These are phyloP conservation scores for Xerus rutilus DNA, from an alignment of 2,797 vertebrate genomes.

Conservation along the genomic window DNA sequence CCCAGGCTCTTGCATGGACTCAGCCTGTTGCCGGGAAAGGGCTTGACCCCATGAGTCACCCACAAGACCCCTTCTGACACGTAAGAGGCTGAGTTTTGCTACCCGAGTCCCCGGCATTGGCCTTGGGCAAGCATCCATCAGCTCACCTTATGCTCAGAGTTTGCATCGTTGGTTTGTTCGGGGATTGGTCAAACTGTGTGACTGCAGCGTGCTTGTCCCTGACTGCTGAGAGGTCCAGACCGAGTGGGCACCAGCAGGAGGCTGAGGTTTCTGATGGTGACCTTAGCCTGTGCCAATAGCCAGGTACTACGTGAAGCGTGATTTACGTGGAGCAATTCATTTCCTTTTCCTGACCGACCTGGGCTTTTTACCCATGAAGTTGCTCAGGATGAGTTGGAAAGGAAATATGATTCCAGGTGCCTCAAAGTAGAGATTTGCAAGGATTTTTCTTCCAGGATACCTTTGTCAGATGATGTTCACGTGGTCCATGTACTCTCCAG, in stretches of 20 bases:
- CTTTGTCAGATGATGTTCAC: not conserved
- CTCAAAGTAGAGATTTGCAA: conserved; percentile 18
- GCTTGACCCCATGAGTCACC: not conserved
- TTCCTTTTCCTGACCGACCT: not conserved
- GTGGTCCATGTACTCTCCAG: not conserved
- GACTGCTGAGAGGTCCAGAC: not conserved
- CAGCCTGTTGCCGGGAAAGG: fast-evolving
- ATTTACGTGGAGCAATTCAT: not conserved
- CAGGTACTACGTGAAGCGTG: fast-evolving
- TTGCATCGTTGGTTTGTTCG: not conserved
- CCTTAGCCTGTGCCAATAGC: fast-evolving
- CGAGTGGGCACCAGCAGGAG: no score
- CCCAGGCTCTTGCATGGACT: not conserved
- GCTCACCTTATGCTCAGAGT: not conserved
- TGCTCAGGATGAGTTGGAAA: not conserved
- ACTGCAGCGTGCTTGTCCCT: not conserved
- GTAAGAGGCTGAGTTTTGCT: not conserved
- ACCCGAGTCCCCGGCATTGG: fast-evolving
- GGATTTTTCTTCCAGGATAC: not conserved
- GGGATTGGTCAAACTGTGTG: not conserved
- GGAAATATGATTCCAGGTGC: not conserved
- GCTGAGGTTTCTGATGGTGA: not conserved
- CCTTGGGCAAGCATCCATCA: not conserved
- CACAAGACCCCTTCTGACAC: not conserved
- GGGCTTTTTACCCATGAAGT: conserved; percentile 11